Conservation (phyloP, 2,113 vertebrate species). For the Pelecanus crispus region DNA sequence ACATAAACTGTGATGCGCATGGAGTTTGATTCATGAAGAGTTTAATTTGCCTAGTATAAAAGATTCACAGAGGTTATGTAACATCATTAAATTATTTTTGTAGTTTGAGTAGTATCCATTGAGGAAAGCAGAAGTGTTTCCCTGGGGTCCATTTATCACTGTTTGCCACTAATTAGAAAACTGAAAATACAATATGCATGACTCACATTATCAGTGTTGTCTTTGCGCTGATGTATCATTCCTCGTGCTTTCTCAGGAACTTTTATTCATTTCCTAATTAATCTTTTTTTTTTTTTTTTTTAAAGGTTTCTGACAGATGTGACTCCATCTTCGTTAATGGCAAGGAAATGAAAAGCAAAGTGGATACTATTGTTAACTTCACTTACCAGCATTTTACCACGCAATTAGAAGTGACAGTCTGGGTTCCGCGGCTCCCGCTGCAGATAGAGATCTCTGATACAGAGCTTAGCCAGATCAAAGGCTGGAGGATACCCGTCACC, state of each 20-base stretch:
- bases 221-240: background rate
- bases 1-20: constrained; percentile 36
- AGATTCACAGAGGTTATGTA: constrained; percentile 37
- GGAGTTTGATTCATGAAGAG: constrained; percentile 54
- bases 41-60: constrained; percentile 24
- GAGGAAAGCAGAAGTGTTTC: constrained; percentile 30
- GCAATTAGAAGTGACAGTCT: constrained; percentile 86
- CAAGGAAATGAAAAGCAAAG: constrained; percentile 91
- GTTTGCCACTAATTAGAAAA: constrained; percentile 58
- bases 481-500: constrained; percentile 92
- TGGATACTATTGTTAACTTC: constrained; percentile 88
- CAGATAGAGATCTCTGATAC: constrained; percentile 95
- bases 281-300: background rate
- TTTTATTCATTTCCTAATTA: background rate
- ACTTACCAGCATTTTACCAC: constrained; percentile 90
- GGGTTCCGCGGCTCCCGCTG: constrained; percentile 90
- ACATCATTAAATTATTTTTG: constrained; percentile 49
- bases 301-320: constrained; percentile 86
- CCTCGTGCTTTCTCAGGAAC: background rate
- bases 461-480: constrained; percentile 95
- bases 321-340: constrained; percentile 91
- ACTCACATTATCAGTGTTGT: background rate
- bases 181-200: constrained; percentile 17
- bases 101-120: constrained; percentile 18
- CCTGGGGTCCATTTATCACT: constrained; percentile 48